Evolutionary conservation across 1,140 invertebrate species (phyloP), one percentile per base, ranked within the genome.

Genomic region (Drosophila micromelanica): DNA sequence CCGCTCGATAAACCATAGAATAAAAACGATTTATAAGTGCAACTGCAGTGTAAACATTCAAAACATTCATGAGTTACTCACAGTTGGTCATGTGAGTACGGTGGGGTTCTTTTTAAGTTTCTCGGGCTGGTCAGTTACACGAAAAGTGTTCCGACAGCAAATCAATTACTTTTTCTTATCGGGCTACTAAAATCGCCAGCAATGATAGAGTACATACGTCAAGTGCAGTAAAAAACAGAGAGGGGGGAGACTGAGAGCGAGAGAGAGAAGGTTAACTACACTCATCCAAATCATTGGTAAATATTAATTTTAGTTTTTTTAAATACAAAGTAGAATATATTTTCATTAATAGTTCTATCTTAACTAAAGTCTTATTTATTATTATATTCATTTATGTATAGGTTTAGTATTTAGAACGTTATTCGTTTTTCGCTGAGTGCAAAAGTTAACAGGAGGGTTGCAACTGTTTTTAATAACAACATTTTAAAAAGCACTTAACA

Each of bases 401-500:
- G 0, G 32, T 35, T 35, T 3, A 35, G 2, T 8, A 35, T 35
- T 35, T 35, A 35, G 32, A 8, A 35, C 7, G 1, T 8, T 1
- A 1, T 17, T 15, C 5, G 4, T 2, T 45, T 52, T 52, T 52
- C 49, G 8, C 30, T 35, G 8, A 35, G 49, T 52, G 49, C 32
- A 52, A 30, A 15, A 35, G 49, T 37, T 32, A 35, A 52, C 49
- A 35, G 49, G 13, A 52, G 49, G 49, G 51, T n/a, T 43, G 54
- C 55, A 57, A 57, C 55, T 57, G 55, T 61, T 65, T 78, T 80
- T 85, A 85, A 80, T 80, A 84, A 90, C 55, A 76, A 71, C 69
- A 73, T 78, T 84, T 90, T 90, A 90, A 90, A 78, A 78, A 73
- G 67, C 86, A 81, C 60, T 89, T 82, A 82, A 65, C 76, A 86